These are phyloP conservation scores for Diploptera punctata DNA, from an alignment of 2,888 invertebrate species.

Conservation along the genomic window DNA sequence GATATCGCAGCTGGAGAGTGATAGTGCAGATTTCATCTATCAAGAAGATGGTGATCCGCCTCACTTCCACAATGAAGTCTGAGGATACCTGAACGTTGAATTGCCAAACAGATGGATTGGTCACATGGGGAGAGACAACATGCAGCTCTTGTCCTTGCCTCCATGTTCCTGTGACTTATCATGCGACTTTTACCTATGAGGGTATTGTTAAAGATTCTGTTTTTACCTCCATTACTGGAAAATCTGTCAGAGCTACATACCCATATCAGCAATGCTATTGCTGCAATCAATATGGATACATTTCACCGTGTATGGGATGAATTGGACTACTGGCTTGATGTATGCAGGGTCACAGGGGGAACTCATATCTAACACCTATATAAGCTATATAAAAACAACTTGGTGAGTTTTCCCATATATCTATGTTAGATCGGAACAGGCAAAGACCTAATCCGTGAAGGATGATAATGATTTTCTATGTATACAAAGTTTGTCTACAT, in stretches of 20 bases:
- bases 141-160: neutral
- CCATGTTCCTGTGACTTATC: neutral
- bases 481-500: no score
- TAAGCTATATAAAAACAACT: no score
- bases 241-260: neutral
- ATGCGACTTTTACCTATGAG: neutral
- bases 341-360: no score
- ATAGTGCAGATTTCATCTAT: neutral
- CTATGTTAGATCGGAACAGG: no score
- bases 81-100: neutral
- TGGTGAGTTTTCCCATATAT: no score
- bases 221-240: neutral
- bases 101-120: neutral
- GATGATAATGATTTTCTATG: no score
- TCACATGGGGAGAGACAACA: neutral
- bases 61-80: neutral
- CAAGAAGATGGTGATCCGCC: neutral
- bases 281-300: no score
- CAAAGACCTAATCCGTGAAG: no score
- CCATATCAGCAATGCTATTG: neutral
- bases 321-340: no score
- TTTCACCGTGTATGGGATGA: no score
- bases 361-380: no score
- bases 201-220: neutral
- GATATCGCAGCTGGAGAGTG: neutral